Evolutionary conservation across 2,113 vertebrate genomes (phyloP).

Genomic region (Nibea albiflora): DNA sequence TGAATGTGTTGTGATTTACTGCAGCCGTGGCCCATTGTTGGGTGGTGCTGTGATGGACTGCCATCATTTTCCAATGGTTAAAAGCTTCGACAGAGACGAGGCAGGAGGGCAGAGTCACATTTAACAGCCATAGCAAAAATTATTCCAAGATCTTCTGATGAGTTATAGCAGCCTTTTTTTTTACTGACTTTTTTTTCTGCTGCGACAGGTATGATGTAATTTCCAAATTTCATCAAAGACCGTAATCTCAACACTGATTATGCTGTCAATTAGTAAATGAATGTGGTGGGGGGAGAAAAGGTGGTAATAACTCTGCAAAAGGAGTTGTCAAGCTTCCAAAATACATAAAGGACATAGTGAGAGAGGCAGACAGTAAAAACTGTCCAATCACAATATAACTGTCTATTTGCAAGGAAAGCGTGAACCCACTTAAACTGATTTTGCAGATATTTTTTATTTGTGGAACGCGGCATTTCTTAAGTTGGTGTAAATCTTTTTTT

Average conservation of each 20-base stretch:
- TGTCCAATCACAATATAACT: conserved; percentile 74
- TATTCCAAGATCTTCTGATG: conserved; percentile 70
- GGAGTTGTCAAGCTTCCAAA: conserved; percentile 78
- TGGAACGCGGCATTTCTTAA: conserved; percentile 20
- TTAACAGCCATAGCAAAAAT: conserved; percentile 71
- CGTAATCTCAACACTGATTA: conserved; percentile 78
- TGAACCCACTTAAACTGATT: conserved; percentile 56
- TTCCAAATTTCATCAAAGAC: conserved; percentile 76
- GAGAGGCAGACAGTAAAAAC: conserved; percentile 67
- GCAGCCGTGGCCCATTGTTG: conserved; percentile 76
- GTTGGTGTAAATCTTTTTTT: conserved; percentile 32
- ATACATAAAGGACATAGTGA: conserved; percentile 78
- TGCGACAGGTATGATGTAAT: conserved; percentile 79
- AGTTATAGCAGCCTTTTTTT: conserved; percentile 63
- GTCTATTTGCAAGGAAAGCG: conserved; percentile 58
- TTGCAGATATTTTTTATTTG: conserved; percentile 54
- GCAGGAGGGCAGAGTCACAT: conserved; percentile 72
- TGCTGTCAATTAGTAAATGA: conserved; percentile 83
- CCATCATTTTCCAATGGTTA: conserved; percentile 80
- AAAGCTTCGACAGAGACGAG: conserved; percentile 73
- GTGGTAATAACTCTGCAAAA: conserved; percentile 73
- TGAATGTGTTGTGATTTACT: conserved; percentile 82
- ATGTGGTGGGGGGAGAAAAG: conserved; percentile 35
- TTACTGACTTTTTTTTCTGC: conserved; percentile 19
- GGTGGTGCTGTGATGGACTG: conserved; percentile 76